Evolutionary conservation across 2,113 vertebrate species (phyloP), one percentile per base, ranked within the genome.

Genomic region (Chaetodon auriga): DNA sequence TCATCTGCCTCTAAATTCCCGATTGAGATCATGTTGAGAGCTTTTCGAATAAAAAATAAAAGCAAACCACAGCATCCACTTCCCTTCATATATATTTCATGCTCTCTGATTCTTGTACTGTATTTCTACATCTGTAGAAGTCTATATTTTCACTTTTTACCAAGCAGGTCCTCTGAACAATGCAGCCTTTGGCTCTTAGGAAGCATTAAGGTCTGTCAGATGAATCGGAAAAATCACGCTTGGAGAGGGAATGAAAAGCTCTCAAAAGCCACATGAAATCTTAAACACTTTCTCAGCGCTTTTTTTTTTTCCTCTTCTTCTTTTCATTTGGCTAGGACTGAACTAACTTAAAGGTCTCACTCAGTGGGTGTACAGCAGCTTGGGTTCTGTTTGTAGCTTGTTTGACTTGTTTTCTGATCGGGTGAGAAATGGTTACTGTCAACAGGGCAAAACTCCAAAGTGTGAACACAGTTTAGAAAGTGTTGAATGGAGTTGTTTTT

Each of bases 251-350:
- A 83, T 81, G 82, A 81, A 89, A 90, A 82, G 89, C 91, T 94
- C 90, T 94, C 85, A 90, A 83, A 75, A 83, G 53, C 83, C 80
- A 38, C 90, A 92, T 95, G 71, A 93, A 95, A 94, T 93, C 91
- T 94, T 94, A 93, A 94, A 94, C 76, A 91, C 88, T 54, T 75
- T 74, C 73, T 74, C 72, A 49, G 30, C 21, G 13, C 58, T 58
- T 73, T 10, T 53, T 57, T 25, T 68, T 83, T 49, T 36, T 68
- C 18, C 68, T 46, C 23, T 11, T 10, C n/a, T 58, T 14, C 25
- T 77, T 49, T 81, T 78, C 63, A 82, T 77, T 85, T 81, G 66
- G 25, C 10, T 19, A 60, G 43, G 6, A n/a, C 25, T 6, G 30
- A 68, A 77, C 55, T 69, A 63, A 57, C 71, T 36, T 38, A 36